phyloP scores from a whole-genome alignment of 2,888 invertebrate species.

The Holacanthella duospinosa region DNA sequence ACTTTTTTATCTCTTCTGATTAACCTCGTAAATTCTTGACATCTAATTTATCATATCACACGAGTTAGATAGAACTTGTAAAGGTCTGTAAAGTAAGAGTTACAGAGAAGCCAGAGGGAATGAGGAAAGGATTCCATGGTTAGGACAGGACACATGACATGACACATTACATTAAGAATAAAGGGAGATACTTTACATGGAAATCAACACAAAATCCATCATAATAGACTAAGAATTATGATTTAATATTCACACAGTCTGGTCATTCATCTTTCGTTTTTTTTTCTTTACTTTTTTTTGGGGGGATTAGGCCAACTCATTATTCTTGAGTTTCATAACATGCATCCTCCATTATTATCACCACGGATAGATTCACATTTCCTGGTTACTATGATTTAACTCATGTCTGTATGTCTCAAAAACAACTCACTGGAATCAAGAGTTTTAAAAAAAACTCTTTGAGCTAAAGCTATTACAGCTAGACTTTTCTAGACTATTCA shows the following conservation, averaged over 20 bases:
- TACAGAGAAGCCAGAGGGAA: too few species aligned
- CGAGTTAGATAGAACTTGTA: not conserved
- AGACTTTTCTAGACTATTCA: too few species aligned
- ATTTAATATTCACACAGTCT: constrained; percentile 1
- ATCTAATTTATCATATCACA: constrained; percentile 3
- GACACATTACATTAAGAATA: not conserved
- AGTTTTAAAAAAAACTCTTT: too few species aligned
- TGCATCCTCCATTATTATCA: too few species aligned
- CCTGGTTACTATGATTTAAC: too few species aligned
- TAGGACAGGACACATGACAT: not conserved
- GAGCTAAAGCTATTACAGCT: too few species aligned
- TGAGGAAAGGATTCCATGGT: too few species aligned
- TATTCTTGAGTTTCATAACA: not conserved
- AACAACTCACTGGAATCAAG: too few species aligned
- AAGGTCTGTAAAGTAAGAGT: too few species aligned
- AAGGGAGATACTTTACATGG: not conserved
- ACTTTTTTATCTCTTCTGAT: not conserved
- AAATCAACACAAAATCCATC: not conserved
- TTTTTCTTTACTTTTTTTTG: not conserved
- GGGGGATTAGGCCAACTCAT: too few species aligned
- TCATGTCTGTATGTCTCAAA: too few species aligned
- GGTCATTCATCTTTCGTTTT: not conserved
- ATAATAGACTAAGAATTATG: not conserved
- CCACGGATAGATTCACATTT: too few species aligned
- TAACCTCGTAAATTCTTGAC: not conserved